These are phyloP conservation scores for human (Homo sapiens) DNA, from an alignment of 2,113 vertebrate genomes.

Conservation along the genomic window DNA sequence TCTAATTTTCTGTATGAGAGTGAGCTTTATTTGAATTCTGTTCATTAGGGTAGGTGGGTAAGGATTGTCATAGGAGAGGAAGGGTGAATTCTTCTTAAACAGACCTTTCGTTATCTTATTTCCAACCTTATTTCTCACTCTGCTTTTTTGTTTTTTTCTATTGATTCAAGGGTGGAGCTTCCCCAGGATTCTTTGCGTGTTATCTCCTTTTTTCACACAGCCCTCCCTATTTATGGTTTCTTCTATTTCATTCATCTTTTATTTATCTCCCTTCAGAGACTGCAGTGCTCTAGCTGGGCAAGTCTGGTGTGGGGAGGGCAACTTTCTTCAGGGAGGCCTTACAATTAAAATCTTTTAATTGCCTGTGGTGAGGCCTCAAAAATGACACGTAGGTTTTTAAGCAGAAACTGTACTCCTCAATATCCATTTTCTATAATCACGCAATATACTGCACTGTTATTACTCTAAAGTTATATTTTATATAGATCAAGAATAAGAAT, in stretches of 20 bases:
- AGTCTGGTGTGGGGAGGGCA: too few relatives aligned
- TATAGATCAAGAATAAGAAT: not conserved
- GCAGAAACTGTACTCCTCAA: not conserved
- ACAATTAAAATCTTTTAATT: too few relatives aligned
- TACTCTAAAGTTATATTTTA: not conserved
- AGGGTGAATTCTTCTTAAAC: not conserved
- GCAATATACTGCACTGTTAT: not conserved
- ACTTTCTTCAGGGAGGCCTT: too few relatives aligned
- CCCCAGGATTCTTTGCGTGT: not conserved
- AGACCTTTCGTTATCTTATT: not conserved
- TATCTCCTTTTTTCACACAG: not conserved
- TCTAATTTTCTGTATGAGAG: not conserved
- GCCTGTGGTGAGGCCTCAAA: not conserved
- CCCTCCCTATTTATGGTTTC: accelerated
- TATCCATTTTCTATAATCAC: not conserved
- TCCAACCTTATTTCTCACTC: not conserved
- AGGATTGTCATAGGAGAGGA: accelerated
- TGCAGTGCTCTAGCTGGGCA: not conserved
- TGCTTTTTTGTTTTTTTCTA: not conserved
- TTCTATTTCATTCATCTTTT: not conserved
- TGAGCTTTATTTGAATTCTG: not conserved
- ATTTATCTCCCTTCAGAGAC: not conserved
- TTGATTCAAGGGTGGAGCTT: not conserved
- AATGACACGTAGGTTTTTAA: not conserved
- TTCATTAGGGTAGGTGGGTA: not conserved